These are phyloP conservation scores for Eudyptes chrysolophus DNA, from an alignment of 2,113 vertebrate species.

Conservation along the genomic window DNA sequence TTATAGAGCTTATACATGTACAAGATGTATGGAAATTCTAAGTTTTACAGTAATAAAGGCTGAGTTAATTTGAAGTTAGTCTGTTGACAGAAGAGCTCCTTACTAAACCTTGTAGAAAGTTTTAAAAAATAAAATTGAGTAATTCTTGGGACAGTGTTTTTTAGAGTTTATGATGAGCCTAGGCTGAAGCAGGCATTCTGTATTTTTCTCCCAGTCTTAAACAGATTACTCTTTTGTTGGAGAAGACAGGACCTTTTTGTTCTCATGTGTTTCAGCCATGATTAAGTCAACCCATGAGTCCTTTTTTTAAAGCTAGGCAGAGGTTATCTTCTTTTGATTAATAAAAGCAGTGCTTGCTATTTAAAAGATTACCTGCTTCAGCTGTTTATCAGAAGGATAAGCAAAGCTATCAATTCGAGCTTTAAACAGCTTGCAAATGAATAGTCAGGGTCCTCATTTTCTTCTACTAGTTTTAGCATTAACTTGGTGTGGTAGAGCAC, in stretches of 20 bases:
- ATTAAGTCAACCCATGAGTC: neutral
- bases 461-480: neutral
- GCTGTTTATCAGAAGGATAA: neutral
- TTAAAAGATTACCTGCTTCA: neutral
- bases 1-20: neutral
- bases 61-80: neutral
- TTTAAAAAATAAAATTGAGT: neutral
- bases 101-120: neutral
- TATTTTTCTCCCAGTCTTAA: neutral
- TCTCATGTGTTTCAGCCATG: neutral
- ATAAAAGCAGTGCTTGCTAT: neutral
- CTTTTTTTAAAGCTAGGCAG: neutral
- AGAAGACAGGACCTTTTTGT: neutral
- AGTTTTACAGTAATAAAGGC: neutral
- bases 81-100: neutral
- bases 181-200: neutral
- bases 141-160: neutral
- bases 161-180: neutral
- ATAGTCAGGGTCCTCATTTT: neutral
- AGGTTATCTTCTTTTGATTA: conserved; percentile 11
- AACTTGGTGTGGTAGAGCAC: neutral
- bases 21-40: neutral
- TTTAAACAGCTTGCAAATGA: neutral
- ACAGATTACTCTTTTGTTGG: neutral
- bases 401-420: neutral